phyloP scores from a whole-genome alignment of 1,140 invertebrate species.

The Melitaea cinxia region DNA sequence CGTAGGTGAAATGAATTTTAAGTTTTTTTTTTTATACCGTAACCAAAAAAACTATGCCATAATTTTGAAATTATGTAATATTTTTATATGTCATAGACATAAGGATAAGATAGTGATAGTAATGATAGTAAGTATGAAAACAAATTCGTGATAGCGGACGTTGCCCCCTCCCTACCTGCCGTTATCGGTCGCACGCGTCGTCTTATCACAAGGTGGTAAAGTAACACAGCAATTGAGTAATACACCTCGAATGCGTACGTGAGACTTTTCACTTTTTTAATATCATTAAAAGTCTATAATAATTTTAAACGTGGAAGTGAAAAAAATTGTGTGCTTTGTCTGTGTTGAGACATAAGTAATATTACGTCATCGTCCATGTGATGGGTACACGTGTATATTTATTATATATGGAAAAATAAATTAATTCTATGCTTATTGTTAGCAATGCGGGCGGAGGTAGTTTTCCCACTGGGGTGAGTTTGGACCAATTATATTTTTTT shows the following conservation, averaged over 20 bases:
- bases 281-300: slow-evolving; percentile 19
- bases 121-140: slow-evolving; percentile 14
- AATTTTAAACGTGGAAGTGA: slow-evolving; percentile 16
- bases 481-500: not conserved
- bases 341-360: slow-evolving; percentile 7
- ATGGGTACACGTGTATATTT: slow-evolving; percentile 2
- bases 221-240: slow-evolving; percentile 23
- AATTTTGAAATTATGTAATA: too few species aligned
- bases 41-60: too few species aligned
- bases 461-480: slow-evolving; percentile 25
- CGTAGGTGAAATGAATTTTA: too few species aligned
- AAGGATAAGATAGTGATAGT: not conserved
- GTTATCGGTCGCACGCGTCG: slow-evolving; percentile 34
- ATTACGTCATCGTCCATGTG: slow-evolving; percentile 6
- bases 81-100: too few species aligned
- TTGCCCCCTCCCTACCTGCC: slow-evolving; percentile 31
- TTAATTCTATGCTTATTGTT: slow-evolving; percentile 24
- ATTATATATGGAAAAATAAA: not conserved
- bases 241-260: slow-evolving; percentile 29
- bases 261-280: slow-evolving; percentile 21
- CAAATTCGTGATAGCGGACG: slow-evolving; percentile 14
- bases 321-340: slow-evolving; percentile 10
- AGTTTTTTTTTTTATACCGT: too few species aligned
- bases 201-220: slow-evolving; percentile 30
- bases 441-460: slow-evolving; percentile 16